These are phyloP conservation scores for Drosophila leonis DNA, from an alignment of 2,888 invertebrate species.

Conservation along the genomic window DNA sequence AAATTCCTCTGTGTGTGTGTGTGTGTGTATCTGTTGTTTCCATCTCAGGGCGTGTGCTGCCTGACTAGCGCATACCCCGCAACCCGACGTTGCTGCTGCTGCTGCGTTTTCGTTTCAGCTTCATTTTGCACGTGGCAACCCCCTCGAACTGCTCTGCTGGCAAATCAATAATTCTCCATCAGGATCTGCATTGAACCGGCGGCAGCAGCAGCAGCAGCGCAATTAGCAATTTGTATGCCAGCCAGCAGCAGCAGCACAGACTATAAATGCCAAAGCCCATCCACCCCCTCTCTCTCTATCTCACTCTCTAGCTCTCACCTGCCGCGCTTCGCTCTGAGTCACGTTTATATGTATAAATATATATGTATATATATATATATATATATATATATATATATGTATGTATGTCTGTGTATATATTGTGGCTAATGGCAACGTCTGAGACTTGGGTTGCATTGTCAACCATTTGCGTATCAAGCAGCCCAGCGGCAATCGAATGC, in stretches of 20 bases:
- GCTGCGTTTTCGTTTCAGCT: slow-evolving; percentile 47
- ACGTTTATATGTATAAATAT: slow-evolving; percentile 46
- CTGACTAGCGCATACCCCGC: slow-evolving; percentile 15
- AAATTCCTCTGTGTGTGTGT: slow-evolving; percentile 36
- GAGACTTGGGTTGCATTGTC: slow-evolving; percentile 51
- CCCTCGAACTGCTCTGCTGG: slow-evolving; percentile 31
- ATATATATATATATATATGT: slow-evolving; percentile 6
- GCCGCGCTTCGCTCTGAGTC: slow-evolving; percentile 41
- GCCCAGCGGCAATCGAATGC: slow-evolving; percentile 65
- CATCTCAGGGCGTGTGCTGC: slow-evolving; percentile 42
- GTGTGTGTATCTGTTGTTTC: slow-evolving; percentile 65
- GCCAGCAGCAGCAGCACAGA: slow-evolving; percentile 25
- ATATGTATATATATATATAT: not conserved
- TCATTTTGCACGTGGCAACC: slow-evolving; percentile 53
- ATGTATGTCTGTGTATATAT: not conserved
- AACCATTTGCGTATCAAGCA: slow-evolving; percentile 47
- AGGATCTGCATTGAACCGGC: slow-evolving; percentile 59
- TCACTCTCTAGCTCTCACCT: not conserved
- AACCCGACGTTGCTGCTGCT: not conserved
- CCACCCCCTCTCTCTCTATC: not conserved
- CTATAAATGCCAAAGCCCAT: slow-evolving; percentile 21
- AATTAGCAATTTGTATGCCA: slow-evolving; percentile 75
- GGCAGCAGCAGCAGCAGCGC: slow-evolving; percentile 31
- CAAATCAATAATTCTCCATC: slow-evolving; percentile 74
- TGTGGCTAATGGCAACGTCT: slow-evolving; percentile 31